phyloP scores from a whole-genome alignment of 2,888 invertebrate genomes.

The Drosophila lacicola region DNA sequence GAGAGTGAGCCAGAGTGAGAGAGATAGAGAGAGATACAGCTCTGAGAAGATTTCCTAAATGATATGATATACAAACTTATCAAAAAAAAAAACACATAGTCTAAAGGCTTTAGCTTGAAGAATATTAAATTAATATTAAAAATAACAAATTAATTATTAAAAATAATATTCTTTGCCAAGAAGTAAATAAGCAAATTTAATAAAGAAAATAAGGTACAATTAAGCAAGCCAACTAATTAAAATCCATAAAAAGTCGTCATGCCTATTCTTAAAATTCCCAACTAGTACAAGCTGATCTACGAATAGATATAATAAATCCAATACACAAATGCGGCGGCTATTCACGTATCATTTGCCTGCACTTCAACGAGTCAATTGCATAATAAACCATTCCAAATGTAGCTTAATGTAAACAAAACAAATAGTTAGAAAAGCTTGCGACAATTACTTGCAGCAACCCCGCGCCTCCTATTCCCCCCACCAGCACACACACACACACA shows the following conservation, averaged over 20 bases:
- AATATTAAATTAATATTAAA: too few relatives aligned
- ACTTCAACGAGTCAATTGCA: conserved; percentile 8
- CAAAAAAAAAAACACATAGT: too few relatives aligned
- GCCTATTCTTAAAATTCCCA: background rate
- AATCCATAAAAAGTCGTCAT: background rate
- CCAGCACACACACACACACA: background rate
- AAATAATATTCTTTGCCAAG: too few relatives aligned
- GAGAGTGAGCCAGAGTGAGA: too few relatives aligned
- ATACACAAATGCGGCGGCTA: background rate
- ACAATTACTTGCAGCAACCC: background rate
- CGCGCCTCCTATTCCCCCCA: background rate
- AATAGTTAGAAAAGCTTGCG: conserved; percentile 19
- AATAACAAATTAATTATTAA: too few relatives aligned
- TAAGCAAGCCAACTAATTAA: too few relatives aligned
- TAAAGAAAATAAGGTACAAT: too few relatives aligned
- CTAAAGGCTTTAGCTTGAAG: too few relatives aligned
- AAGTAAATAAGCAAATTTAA: too few relatives aligned
- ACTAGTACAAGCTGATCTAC: background rate
- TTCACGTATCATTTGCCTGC: background rate
- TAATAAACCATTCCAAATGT: conserved; percentile 18
- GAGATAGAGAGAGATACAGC: too few relatives aligned
- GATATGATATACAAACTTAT: too few relatives aligned
- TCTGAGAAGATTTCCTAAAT: too few relatives aligned
- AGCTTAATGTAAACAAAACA: conserved; percentile 29
- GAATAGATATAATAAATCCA: background rate